A percentile compares a stretch with the other conserved stretches of the same genome.
phyloP scores from a whole-genome alignment of 2,113 vertebrate species.

The Halichoeres trimaculatus region DNA sequence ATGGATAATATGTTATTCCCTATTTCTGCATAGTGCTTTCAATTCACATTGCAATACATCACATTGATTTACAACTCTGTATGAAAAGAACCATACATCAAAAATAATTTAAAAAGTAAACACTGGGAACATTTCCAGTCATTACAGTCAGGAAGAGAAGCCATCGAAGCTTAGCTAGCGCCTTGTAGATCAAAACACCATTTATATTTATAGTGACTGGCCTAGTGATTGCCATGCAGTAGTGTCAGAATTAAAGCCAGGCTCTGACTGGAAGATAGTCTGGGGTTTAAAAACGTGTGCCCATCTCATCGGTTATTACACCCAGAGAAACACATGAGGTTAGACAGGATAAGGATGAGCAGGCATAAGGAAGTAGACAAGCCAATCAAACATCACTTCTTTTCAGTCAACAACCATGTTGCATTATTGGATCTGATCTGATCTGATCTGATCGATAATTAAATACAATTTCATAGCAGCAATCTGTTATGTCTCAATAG shows the following conservation, averaged over 20 bases:
- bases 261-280: neutral
- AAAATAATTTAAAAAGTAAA: neutral
- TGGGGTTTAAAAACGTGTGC: neutral
- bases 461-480: no score
- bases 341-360: neutral
- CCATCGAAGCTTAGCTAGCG: no score
- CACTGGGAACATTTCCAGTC: neutral
- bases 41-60: constrained; percentile 26
- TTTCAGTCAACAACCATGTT: no score
- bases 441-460: no score
- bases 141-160: neutral
- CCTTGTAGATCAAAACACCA: neutral
- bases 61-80: neutral
- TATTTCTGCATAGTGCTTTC: constrained; percentile 68
- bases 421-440: no score
- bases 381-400: no score
- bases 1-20: constrained; percentile 16
- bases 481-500: no score
- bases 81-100: neutral
- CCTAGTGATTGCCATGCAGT: neutral
- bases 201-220: neutral
- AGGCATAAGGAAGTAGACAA: no score
- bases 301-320: neutral
- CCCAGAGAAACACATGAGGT: neutral
- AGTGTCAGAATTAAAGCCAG: neutral